Evolutionary conservation across 2,888 invertebrate species (phyloP).

Genomic region (Melikaiella ostensackeni): DNA sequence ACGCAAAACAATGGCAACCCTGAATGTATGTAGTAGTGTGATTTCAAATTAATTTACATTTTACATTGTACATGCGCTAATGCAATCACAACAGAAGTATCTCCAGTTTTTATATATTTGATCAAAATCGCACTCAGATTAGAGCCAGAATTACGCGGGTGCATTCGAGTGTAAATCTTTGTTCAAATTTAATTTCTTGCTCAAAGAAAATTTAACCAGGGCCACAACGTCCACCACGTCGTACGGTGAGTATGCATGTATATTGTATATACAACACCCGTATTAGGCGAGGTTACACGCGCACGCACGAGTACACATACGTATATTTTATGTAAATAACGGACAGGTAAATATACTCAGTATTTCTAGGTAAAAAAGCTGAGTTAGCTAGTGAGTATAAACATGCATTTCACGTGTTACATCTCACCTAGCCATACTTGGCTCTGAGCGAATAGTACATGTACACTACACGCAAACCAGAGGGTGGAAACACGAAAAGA

Average conservation of each 20-base stretch:
- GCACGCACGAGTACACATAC: conserved; percentile 36
- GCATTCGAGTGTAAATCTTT: not conserved
- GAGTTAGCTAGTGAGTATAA: conserved; percentile 23
- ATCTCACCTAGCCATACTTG: not conserved
- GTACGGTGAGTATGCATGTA: not conserved
- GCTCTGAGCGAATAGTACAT: not conserved
- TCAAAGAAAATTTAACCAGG: not conserved
- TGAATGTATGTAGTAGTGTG: too few relatives aligned
- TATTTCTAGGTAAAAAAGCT: conserved; percentile 9
- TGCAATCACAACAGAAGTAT: not conserved
- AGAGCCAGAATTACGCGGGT: not conserved
- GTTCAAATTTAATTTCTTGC: not conserved
- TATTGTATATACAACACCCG: not conserved
- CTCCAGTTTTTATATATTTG: not conserved
- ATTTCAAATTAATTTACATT: conserved; percentile 57
- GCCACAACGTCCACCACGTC: not conserved
- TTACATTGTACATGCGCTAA: conserved; percentile 12
- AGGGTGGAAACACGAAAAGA: conserved; percentile 20
- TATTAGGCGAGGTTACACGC: conserved; percentile 22
- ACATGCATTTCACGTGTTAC: not conserved
- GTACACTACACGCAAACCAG: conserved; percentile 25
- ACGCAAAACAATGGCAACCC: too few relatives aligned
- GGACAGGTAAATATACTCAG: conserved; percentile 41
- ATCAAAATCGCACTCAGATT: not conserved
- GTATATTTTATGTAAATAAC: conserved; percentile 54